These are phyloP conservation scores for Nycticryphes semicollaris DNA, from an alignment of 2,113 vertebrate genomes.

Conservation along the genomic window DNA sequence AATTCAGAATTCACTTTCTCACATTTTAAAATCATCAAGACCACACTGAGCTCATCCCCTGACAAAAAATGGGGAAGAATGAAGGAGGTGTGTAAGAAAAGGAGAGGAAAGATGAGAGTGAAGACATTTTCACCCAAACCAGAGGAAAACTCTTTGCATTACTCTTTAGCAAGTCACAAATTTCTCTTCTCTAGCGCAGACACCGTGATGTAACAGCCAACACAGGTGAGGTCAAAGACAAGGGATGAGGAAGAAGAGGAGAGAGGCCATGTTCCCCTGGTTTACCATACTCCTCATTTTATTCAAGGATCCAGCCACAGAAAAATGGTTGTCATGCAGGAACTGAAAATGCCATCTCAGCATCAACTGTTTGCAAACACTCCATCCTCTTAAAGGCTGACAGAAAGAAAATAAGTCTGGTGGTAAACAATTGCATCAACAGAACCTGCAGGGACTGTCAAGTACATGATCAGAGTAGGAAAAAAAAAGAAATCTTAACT, in stretches of 20 bases:
- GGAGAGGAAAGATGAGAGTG: background rate
- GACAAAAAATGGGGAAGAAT: background rate
- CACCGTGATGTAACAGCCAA: accelerated
- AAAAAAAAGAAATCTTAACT: background rate
- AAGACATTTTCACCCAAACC: background rate
- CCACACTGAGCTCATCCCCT: background rate
- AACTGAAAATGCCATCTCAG: conserved; percentile 69
- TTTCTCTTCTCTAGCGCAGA: background rate
- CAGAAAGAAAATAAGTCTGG: background rate
- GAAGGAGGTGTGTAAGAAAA: background rate
- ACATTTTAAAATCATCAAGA: background rate
- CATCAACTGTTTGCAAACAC: conserved; percentile 45
- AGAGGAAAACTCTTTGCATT: background rate
- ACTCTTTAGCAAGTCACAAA: background rate
- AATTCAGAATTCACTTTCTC: background rate
- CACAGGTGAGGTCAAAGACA: background rate
- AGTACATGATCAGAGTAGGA: background rate
- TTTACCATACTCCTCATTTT: background rate
- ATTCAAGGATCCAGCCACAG: background rate
- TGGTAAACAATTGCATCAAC: background rate
- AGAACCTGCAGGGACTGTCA: background rate
- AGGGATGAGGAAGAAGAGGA: background rate
- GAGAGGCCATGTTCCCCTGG: background rate
- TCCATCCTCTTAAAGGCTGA: conserved; percentile 24
- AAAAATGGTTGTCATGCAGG: conserved; percentile 31